These are phyloP conservation scores for Atherix ibis DNA, from an alignment of 2,888 invertebrate genomes.

Conservation along the genomic window DNA sequence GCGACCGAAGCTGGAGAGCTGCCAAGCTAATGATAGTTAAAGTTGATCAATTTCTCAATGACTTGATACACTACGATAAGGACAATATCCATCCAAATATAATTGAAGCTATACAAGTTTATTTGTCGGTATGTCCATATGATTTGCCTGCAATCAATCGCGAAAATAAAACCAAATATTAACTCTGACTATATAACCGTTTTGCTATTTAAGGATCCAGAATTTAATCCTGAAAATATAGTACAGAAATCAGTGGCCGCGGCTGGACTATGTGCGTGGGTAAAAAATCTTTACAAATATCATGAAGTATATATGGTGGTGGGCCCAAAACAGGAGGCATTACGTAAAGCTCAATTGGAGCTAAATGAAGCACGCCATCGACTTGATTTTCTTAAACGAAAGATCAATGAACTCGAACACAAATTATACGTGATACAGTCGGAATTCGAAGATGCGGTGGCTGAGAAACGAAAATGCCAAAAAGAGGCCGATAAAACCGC, in stretches of 20 bases:
- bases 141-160: too few species aligned
- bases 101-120: constrained; percentile 51
- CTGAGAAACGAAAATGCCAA: constrained; percentile 79
- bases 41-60: constrained; percentile 73
- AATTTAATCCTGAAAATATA: constrained; percentile 76
- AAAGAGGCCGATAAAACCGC: constrained; percentile 84
- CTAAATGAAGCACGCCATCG: constrained; percentile 68
- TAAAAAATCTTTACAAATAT: constrained; percentile 78
- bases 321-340: constrained; percentile 78
- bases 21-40: constrained; percentile 82
- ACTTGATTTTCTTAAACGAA: constrained; percentile 56
- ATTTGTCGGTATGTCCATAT: constrained; percentile 23
- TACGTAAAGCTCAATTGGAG: constrained; percentile 75
- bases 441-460: constrained; percentile 75
- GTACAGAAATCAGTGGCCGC: constrained; percentile 80
- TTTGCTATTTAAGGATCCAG: constrained; percentile 43
- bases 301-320: constrained; percentile 84
- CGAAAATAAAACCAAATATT: too few species aligned
- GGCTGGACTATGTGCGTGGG: constrained; percentile 89
- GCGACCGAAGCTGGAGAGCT: constrained; percentile 88
- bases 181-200: too few species aligned
- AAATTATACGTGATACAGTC: constrained; percentile 60
- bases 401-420: constrained; percentile 50
- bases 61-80: constrained; percentile 78
- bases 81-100: constrained; percentile 83